Evolutionary conservation across 2,888 invertebrate genomes (phyloP).

Genomic region (Aphelenchoides bicaudatus): DNA sequence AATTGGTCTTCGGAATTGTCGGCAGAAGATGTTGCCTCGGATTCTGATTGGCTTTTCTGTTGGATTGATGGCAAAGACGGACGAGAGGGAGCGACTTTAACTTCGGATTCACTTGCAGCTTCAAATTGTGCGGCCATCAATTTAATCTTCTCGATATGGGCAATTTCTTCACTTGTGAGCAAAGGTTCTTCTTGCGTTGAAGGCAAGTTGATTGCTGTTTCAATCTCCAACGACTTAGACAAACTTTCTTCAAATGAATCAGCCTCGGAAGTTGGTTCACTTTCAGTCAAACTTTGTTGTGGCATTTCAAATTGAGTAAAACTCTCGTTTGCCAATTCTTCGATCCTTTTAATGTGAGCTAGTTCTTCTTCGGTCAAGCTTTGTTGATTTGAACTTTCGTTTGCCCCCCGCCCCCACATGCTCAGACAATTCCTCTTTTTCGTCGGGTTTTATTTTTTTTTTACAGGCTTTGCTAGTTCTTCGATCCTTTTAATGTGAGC

Average conservation of each 20-base stretch:
- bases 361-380: constrained; percentile 13
- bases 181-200: background rate
- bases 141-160: constrained; percentile 27
- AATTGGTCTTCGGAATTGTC: background rate
- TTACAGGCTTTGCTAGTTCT: constrained; percentile 28
- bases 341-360: constrained; percentile 15
- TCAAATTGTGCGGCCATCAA: too few species aligned
- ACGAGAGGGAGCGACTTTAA: too few species aligned
- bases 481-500: constrained; percentile 16
- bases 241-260: too few species aligned
- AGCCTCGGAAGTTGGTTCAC: constrained; percentile 2
- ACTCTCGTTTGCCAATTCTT: constrained; percentile 25
- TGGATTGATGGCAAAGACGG: background rate
- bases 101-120: too few species aligned
- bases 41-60: background rate
- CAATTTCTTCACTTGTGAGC: constrained; percentile 22
- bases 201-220: background rate
- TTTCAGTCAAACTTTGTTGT: too few species aligned
- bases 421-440: too few species aligned
- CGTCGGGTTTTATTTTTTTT: too few species aligned
- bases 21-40: background rate
- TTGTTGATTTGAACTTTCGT: too few species aligned
- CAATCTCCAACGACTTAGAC: background rate
- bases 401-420: too few species aligned
- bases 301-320: too few species aligned